Conservation (phyloP, 2,888 invertebrate species). For the Brachypterus glaber region DNA sequence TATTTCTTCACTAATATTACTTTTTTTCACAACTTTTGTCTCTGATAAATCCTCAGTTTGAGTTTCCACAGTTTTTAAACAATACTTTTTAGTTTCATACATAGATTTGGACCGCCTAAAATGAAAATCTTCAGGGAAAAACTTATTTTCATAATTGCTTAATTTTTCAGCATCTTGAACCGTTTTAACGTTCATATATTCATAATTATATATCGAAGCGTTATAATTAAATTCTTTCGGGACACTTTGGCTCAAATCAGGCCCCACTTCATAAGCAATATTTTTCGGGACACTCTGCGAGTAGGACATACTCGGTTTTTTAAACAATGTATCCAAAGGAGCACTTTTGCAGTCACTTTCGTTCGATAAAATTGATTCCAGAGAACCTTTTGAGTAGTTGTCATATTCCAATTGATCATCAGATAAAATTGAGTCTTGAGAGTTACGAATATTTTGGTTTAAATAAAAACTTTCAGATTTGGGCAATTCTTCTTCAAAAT, state of each 20-base stretch:
- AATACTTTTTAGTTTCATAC: slow-evolving; percentile 35
- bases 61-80: slow-evolving; percentile 38
- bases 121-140: not conserved
- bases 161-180: too few relatives aligned
- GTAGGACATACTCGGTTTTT: slow-evolving; percentile 22
- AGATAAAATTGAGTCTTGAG: slow-evolving; percentile 70
- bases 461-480: slow-evolving; percentile 77
- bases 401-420: slow-evolving; percentile 44
- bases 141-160: not conserved
- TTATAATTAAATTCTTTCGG: slow-evolving; percentile 24
- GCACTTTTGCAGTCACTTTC: slow-evolving; percentile 71
- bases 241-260: slow-evolving; percentile 26
- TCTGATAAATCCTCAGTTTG: slow-evolving; percentile 37
- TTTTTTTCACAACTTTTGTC: slow-evolving; percentile 31
- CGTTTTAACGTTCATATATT: too few relatives aligned
- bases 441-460: slow-evolving; percentile 57
- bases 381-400: slow-evolving; percentile 48
- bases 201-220: slow-evolving; percentile 9
- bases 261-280: slow-evolving; percentile 22
- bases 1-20: slow-evolving; percentile 35
- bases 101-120: slow-evolving; percentile 19
- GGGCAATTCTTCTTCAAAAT: slow-evolving; percentile 34
- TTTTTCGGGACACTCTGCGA: slow-evolving; percentile 32
- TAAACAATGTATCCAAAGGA: slow-evolving; percentile 62
- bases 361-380: slow-evolving; percentile 73